phyloP scores from a whole-genome alignment of 2,888 invertebrate genomes.

The Lamproptera curius region DNA sequence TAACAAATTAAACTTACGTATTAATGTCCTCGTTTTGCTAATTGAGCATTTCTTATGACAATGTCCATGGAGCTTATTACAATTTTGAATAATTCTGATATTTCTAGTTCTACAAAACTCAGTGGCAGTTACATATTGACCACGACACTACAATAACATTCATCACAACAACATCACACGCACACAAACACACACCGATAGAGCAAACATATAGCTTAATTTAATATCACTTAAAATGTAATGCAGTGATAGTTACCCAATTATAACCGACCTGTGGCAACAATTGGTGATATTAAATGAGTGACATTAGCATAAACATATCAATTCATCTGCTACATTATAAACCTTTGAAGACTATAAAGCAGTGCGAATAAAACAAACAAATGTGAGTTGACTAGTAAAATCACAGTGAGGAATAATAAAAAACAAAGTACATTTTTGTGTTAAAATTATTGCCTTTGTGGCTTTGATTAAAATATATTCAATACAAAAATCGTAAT shows the following conservation, averaged over 20 bases:
- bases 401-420: constrained; percentile 40
- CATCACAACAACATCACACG: constrained; percentile 7
- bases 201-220: constrained; percentile 62
- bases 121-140: background rate
- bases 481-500: background rate
- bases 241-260: constrained; percentile 41
- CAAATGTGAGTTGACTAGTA: constrained; percentile 42
- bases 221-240: constrained; percentile 69
- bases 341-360: constrained; percentile 1
- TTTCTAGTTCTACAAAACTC: background rate
- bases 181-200: constrained; percentile 30
- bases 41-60: constrained; percentile 13
- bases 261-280: constrained; percentile 24
- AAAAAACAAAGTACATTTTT: constrained; percentile 15
- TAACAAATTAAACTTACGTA: background rate
- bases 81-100: background rate
- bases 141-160: constrained; percentile 17
- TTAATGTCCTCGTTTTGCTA: background rate
- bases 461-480: background rate
- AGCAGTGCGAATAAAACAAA: constrained; percentile 20
- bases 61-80: background rate
- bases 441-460: constrained; percentile 8
- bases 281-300: constrained; percentile 13
- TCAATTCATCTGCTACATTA: constrained; percentile 2
- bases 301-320: background rate